These are phyloP conservation scores for Chaetodon trifascialis DNA, from an alignment of 2,113 vertebrate genomes.

Conservation along the genomic window DNA sequence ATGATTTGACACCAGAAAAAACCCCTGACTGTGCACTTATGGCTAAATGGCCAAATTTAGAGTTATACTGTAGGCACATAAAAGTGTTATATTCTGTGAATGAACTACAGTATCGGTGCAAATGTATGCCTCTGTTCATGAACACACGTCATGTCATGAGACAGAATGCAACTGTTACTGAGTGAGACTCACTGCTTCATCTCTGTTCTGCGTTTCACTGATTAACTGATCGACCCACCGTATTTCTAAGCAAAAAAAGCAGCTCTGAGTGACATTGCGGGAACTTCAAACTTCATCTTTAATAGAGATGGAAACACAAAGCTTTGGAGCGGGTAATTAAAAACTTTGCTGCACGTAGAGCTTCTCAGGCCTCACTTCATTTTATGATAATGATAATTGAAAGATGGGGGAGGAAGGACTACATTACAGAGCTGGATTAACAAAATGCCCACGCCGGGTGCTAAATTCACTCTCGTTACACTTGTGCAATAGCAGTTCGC, in stretches of 20 bases:
- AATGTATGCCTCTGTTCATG: not conserved
- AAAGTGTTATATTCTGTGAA: not conserved
- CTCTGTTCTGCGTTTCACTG: slow-evolving; percentile 47
- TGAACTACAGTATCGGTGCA: not conserved
- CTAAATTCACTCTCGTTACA: slow-evolving; percentile 79
- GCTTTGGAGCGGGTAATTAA: slow-evolving; percentile 81
- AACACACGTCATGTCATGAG: not conserved
- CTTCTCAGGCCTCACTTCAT: slow-evolving; percentile 80
- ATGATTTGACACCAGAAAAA: not conserved
- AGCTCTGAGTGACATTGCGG: slow-evolving; percentile 58
- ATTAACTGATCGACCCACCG: slow-evolving; percentile 52
- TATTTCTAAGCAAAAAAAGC: slow-evolving; percentile 47
- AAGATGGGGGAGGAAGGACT: slow-evolving; percentile 79
- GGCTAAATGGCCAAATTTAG: not conserved
- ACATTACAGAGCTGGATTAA: slow-evolving; percentile 80
- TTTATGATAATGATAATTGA: slow-evolving; percentile 85
- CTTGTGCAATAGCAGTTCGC: slow-evolving; percentile 67
- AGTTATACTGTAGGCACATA: not conserved
- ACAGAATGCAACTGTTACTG: not conserved
- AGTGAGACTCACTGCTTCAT: slow-evolving; percentile 23
- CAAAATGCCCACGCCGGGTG: slow-evolving; percentile 70
- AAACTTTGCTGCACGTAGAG: slow-evolving; percentile 75
- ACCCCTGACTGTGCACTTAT: not conserved
- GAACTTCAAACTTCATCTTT: slow-evolving; percentile 75
- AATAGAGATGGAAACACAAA: slow-evolving; percentile 82